A percentile compares a stretch with the other conserved stretches of the same genome.
These are phyloP conservation scores for Ramphastos sulfuratus DNA, from an alignment of 2,113 vertebrate genomes.

Conservation along the genomic window DNA sequence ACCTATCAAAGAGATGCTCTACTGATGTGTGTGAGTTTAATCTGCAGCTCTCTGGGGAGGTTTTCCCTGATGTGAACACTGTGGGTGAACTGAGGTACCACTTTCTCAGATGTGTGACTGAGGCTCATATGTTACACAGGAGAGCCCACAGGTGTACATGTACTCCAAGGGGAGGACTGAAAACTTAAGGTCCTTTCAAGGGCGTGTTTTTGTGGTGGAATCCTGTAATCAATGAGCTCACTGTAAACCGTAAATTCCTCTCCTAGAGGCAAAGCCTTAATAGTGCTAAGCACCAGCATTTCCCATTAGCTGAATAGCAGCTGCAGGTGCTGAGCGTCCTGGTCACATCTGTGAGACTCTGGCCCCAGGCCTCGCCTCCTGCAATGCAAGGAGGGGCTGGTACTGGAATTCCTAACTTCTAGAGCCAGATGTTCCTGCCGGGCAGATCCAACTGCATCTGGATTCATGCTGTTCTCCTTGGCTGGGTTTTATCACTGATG, in stretches of 20 bases:
- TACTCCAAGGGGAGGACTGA: not conserved
- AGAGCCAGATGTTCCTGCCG: not conserved
- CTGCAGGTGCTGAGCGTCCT: not conserved
- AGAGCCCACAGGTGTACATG: not conserved
- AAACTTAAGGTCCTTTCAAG: not conserved
- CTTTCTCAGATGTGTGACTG: not conserved
- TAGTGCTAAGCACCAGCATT: not conserved
- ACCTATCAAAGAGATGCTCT: not conserved
- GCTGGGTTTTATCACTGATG: not conserved
- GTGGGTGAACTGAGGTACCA: fast-evolving
- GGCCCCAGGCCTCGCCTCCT: not conserved
- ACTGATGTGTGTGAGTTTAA: not conserved
- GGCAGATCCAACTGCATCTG: not conserved
- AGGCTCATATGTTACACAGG: not conserved
- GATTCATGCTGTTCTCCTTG: not conserved
- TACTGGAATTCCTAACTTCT: not conserved
- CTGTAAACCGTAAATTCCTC: not conserved
- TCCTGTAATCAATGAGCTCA: not conserved
- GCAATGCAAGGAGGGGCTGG: not conserved
- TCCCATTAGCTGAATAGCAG: not conserved
- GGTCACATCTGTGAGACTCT: not conserved
- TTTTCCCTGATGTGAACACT: not conserved
- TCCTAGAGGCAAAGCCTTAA: not conserved
- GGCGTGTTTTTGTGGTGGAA: not conserved
- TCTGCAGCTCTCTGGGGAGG: not conserved